Base-by-base conservation (phyloP, 2,797 vertebrate species). In the Platalea minor region DNA sequence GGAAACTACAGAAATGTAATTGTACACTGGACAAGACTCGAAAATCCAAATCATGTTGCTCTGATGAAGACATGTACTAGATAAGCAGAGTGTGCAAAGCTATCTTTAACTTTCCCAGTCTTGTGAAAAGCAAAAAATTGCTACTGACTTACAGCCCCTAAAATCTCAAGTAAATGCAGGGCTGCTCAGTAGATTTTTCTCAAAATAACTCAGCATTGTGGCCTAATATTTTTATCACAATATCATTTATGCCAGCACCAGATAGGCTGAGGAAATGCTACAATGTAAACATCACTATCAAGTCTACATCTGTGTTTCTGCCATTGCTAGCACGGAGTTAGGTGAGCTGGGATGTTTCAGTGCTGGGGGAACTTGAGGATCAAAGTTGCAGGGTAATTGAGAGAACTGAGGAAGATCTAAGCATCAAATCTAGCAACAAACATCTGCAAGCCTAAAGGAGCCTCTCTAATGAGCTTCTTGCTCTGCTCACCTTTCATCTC, bases 341-440 rank as follows among this genome's bases (percentile, higher is more conserved):
- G 0, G 0, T 5, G 20, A 91, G 61, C 24, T 0, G 6, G 18
- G 35, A 67, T 56, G 56, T 54, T 72, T 84, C 77, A 39, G 64
- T n/a, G 37, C 35, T 77, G 50, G 46, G 13, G 56, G 26, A 89
- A 67, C 13, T 13, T 19, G 14, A 15, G 31, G 56, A 79, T 83
- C 46, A 35, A 88, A 91, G 53, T 0, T 81, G n/a, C 17, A 41
- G 51, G 18, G 43, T 57, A 91, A 79, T 3, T 43, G 68, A 87
- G 50, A 45, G 37, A 89, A 70, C 29, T 54, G 64, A 77, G 53
- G n/a, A 91, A 85, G 17, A 80, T 50, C 13, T 37, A 74, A 91
- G 48, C 59, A 89, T 69, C 46, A 91, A 82, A 91, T 33, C 67
- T 17, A 86, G 80, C 60, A 87, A 85, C 19, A 91, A 88, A 85